phyloP scores from a whole-genome alignment of 30 jellyfish, hydroid and myxozoan species.

The Aurelia sp. region DNA sequence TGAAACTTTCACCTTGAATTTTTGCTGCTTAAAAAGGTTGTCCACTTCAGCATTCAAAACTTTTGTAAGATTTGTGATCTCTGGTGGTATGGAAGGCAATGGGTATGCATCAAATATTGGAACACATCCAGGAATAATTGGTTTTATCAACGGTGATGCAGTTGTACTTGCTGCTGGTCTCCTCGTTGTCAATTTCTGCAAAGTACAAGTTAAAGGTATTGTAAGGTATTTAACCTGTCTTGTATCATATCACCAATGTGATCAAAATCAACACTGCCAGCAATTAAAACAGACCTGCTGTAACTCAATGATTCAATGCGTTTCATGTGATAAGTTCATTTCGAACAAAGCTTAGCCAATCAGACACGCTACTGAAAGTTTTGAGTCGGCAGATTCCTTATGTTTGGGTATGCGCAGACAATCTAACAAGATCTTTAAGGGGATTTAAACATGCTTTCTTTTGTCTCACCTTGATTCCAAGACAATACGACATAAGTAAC shows the following conservation, averaged over 20 bases:
- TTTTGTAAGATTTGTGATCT: constrained; percentile 11
- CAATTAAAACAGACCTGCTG: neutral
- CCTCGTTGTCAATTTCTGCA: neutral
- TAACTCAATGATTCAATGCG: no score
- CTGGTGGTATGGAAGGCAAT: constrained; percentile 47
- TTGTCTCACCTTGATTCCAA: no score
- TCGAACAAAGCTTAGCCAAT: no score
- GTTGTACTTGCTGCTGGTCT: neutral
- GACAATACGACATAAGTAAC: no score
- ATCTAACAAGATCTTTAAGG: no score
- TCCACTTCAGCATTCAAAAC: constrained; percentile 22
- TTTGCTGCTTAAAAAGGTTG: neutral
- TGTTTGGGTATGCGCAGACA: no score
- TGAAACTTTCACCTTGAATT: constrained; percentile 21
- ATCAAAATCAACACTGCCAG: no score
- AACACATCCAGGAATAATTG: constrained; percentile 43
- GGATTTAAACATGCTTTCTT: no score
- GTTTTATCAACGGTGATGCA: constrained; percentile 18
- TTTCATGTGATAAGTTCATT: neutral
- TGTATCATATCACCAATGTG: no score
- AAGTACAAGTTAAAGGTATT: neutral
- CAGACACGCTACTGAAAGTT: no score
- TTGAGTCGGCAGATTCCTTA: no score
- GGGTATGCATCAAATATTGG: constrained; percentile 68
- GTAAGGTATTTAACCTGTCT: neutral